Conservation (phyloP, 1,140 invertebrate genomes). For the Homarus americanus region DNA sequence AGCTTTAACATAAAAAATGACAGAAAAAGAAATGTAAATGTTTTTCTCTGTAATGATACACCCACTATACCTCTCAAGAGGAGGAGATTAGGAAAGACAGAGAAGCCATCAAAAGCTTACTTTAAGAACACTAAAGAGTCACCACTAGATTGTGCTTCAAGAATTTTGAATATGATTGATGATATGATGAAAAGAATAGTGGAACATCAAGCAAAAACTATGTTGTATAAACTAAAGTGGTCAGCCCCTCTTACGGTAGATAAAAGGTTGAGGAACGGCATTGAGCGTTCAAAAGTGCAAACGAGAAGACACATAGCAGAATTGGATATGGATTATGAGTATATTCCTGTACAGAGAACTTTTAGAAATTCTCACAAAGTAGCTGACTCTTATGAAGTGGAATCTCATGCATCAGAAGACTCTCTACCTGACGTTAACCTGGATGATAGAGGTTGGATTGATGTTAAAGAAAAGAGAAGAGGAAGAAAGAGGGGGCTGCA, state of each 20-base stretch:
- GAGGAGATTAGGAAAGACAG: neutral
- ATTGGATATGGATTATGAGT: neutral
- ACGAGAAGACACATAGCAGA: neutral
- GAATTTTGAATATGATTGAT: neutral
- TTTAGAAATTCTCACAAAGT: neutral
- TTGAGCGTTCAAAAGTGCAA: neutral
- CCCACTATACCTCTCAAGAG: neutral
- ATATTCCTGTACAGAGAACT: neutral
- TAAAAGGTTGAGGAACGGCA: neutral
- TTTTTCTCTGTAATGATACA: neutral
- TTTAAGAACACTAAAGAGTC: neutral
- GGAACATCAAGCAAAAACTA: neutral
- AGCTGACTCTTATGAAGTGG: neutral
- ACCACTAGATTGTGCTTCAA: neutral
- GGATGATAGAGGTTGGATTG: neutral
- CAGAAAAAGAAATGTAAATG: constrained; percentile 11
- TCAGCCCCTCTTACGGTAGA: neutral
- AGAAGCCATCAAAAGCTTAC: neutral
- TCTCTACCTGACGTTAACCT: neutral
- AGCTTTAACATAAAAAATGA: neutral
- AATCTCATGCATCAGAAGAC: neutral
- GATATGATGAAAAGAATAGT: neutral
- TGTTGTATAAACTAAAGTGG: neutral
- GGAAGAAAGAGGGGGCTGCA: neutral
- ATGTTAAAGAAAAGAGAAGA: neutral